Evolutionary conservation across 2,888 invertebrate species (phyloP), one percentile per base, ranked within the genome.

Genomic region (Diaprepes abbreviatus): DNA sequence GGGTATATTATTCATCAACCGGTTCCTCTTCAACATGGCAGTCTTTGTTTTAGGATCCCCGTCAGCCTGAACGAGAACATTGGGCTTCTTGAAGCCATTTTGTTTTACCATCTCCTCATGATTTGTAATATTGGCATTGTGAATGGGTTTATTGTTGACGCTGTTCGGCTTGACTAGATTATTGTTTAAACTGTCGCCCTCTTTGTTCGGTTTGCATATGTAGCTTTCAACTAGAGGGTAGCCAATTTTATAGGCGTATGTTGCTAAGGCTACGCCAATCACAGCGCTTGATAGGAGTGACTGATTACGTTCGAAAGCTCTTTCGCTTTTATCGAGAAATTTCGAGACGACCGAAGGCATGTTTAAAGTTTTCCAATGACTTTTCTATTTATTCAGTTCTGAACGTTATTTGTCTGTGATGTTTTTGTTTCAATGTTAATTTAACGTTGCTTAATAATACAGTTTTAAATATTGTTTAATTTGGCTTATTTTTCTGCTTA

Each of bases 301-400:
- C 73, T 87, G 87, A 12, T 87, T 87, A 12, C 89, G 83, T 55
- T 89, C 85, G 45, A 85, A 77, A 75, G 87, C 88, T 60, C 85
- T 83, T 43, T 89, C 87, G 64, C 89, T 85, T 73, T 86, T 86
- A 77, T 88, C 87, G 69, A 91, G 80, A 75, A 89, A 86, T 83
- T 92, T 92, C 1, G 92, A 92, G 74, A 91, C 85, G 74, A 89
- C 88, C 66, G 88, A 84, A 66, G 89, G 87, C 89, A 89, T 89
- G 14, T 19, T 24, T 65, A n/a, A n/a, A n/a, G n/a, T n/a, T n/a
- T n/a, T n/a, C n/a, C n/a, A n/a, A n/a, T n/a, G n/a, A n/a, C n/a
- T n/a, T n/a, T n/a, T n/a, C n/a, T n/a, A n/a, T n/a, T n/a, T n/a
- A n/a, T n/a, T n/a, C n/a, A n/a, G n/a, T n/a, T n/a, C n/a, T n/a